These are phyloP conservation scores for Dioctria linearis DNA, from an alignment of 2,888 invertebrate species.

Conservation along the genomic window DNA sequence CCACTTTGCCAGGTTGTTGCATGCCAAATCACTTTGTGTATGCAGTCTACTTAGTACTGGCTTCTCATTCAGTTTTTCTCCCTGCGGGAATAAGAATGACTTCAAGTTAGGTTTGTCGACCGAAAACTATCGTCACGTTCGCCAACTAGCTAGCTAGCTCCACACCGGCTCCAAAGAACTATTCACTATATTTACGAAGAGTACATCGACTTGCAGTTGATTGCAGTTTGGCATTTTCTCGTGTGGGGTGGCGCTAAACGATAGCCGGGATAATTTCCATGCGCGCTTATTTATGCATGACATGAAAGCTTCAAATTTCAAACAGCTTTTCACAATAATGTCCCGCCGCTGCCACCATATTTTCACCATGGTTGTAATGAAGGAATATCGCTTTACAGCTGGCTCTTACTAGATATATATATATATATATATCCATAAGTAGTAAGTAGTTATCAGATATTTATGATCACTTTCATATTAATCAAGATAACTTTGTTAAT, in stretches of 20 bases:
- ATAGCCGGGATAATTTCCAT: conserved; percentile 57
- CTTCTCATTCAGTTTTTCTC: conserved; percentile 34
- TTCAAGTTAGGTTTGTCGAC: conserved; percentile 56
- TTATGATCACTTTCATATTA: conserved; percentile 42
- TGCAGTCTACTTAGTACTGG: neutral
- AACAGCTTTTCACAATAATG: conserved; percentile 31
- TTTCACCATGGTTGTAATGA: neutral
- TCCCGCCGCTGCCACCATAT: conserved; percentile 1
- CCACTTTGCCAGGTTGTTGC: conserved; percentile 46
- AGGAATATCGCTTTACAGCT: conserved; percentile 26
- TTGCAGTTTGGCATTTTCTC: conserved; percentile 53
- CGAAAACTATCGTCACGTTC: conserved; percentile 52
- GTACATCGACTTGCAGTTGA: conserved; percentile 57
- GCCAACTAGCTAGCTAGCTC: neutral
- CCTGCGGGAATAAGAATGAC: conserved; percentile 46
- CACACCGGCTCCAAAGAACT: neutral
- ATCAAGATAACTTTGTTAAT: conserved; percentile 28
- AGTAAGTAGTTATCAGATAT: conserved; percentile 8
- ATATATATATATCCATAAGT: too few relatives aligned
- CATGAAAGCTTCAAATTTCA: conserved; percentile 57
- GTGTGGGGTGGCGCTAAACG: conserved; percentile 33
- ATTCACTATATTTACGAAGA: neutral
- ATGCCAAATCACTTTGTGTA: conserved; percentile 38
- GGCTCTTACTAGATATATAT: neutral
- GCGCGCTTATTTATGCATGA: conserved; percentile 57